Percentiles rank a stretch among this genome's conserved stretches.
Evolutionary conservation across 1,140 invertebrate genomes (phyloP).

Genomic region (Phymorhynchus buccinoides): DNA sequence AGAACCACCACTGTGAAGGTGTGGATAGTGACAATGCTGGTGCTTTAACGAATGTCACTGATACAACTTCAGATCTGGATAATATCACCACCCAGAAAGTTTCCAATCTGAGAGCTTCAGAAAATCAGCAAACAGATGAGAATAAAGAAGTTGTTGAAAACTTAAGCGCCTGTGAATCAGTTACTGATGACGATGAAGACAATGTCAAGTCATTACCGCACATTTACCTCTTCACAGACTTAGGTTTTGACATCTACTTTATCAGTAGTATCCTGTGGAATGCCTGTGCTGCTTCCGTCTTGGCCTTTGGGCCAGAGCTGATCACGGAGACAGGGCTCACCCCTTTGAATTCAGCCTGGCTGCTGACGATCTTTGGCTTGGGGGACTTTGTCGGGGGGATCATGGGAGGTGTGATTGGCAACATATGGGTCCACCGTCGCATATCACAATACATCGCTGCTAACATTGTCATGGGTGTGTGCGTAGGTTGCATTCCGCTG

Average conservation of each 20-base stretch:
- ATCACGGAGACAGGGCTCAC: constrained; percentile 47
- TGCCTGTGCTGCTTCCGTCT: constrained; percentile 51
- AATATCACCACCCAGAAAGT: no score
- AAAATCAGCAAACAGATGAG: not conserved
- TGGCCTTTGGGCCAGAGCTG: constrained; percentile 60
- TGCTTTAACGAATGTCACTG: no score
- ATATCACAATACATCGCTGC: constrained; percentile 53
- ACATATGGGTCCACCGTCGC: constrained; percentile 53
- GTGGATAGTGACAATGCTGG: no score
- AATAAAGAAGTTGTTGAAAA: not conserved
- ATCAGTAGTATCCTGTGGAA: constrained; percentile 68
- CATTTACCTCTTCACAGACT: constrained; percentile 52
- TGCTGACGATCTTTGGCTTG: constrained; percentile 53
- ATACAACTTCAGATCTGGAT: no score
- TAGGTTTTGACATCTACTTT: constrained; percentile 63
- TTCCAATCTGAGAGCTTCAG: no score
- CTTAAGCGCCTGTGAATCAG: no score
- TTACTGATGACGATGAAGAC: not conserved
- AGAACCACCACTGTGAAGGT: no score
- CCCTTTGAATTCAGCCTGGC: constrained; percentile 51
- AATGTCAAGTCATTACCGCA: constrained; percentile 30
- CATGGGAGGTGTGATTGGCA: constrained; percentile 59
- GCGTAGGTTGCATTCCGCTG: constrained; percentile 45
- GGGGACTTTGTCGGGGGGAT: constrained; percentile 60
- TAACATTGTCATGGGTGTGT: constrained; percentile 55